Percentiles rank a stretch among this genome's conserved stretches.
Conservation (phyloP, 2,888 invertebrate species). For the Ophion ellenae region DNA sequence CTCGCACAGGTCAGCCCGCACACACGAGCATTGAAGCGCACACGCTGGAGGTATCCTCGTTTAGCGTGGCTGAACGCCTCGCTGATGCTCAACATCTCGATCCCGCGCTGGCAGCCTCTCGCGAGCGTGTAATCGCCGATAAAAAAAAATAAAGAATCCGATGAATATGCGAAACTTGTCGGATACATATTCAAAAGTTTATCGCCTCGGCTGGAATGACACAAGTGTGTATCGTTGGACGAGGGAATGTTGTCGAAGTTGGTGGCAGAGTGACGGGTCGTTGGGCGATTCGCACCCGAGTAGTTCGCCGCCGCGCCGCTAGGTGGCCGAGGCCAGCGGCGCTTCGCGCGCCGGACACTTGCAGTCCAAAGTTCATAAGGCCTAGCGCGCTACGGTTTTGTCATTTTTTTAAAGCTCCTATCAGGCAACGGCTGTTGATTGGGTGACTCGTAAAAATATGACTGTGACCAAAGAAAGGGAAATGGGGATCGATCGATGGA, state of each 20-base stretch:
- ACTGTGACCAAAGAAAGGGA: not conserved
- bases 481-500: not conserved
- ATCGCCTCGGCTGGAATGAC: not conserved
- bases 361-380: not conserved
- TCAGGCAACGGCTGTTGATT: not conserved
- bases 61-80: not conserved
- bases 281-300: not conserved
- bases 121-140: slow-evolving; percentile 17
- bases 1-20: slow-evolving; percentile 47
- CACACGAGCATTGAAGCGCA: not conserved
- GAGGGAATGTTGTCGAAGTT: not conserved
- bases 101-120: slow-evolving; percentile 16
- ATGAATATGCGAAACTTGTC: slow-evolving; percentile 36
- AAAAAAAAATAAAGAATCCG: slow-evolving; percentile 24
- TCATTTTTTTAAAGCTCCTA: not conserved
- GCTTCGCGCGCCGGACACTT: not conserved
- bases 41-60: not conserved
- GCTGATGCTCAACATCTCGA: slow-evolving; percentile 54
- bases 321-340: not conserved
- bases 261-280: not conserved
- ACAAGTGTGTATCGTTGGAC: not conserved
- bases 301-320: not conserved
- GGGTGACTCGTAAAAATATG: not conserved
- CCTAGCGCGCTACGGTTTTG: not conserved
- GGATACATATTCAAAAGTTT: slow-evolving; percentile 19